phyloP scores from a whole-genome alignment of 2,888 invertebrate genomes.

The Hipparchia semele region DNA sequence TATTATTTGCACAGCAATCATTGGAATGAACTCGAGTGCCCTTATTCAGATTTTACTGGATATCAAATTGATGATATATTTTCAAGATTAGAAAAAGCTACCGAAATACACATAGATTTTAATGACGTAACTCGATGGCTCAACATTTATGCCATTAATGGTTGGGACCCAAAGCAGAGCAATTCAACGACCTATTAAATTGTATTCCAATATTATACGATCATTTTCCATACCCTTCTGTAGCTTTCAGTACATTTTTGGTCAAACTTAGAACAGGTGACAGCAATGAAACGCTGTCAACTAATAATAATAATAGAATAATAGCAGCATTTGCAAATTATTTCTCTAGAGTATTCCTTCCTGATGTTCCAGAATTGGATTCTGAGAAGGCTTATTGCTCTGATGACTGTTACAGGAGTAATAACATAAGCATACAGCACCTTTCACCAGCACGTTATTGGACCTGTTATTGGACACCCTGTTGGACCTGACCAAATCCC shows the following conservation, averaged over 20 bases:
- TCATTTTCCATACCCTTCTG: constrained; percentile 28
- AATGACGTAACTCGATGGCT: constrained; percentile 1
- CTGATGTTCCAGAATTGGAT: no score
- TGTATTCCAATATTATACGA: constrained; percentile 1
- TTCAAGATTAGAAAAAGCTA: background rate
- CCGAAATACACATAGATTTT: background rate
- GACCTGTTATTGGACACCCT: no score
- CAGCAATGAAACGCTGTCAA: constrained; percentile 29
- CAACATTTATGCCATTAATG: constrained; percentile 2
- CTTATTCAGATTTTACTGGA: constrained; percentile 4
- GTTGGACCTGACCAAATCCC: no score
- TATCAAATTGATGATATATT: constrained; percentile 7
- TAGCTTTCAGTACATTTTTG: constrained; percentile 35
- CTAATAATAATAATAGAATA: background rate
- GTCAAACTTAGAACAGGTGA: constrained; percentile 33
- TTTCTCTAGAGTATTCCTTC: no score
- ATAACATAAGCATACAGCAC: no score
- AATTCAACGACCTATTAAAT: background rate
- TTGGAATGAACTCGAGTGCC: constrained; percentile 3
- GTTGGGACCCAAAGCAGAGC: background rate
- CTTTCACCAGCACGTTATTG: no score
- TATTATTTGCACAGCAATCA: background rate
- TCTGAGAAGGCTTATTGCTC: no score
- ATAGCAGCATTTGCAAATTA: no score
- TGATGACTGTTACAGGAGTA: no score